These are phyloP conservation scores for Atrichornis clamosus DNA, from an alignment of 2,113 vertebrate genomes.

Conservation along the genomic window DNA sequence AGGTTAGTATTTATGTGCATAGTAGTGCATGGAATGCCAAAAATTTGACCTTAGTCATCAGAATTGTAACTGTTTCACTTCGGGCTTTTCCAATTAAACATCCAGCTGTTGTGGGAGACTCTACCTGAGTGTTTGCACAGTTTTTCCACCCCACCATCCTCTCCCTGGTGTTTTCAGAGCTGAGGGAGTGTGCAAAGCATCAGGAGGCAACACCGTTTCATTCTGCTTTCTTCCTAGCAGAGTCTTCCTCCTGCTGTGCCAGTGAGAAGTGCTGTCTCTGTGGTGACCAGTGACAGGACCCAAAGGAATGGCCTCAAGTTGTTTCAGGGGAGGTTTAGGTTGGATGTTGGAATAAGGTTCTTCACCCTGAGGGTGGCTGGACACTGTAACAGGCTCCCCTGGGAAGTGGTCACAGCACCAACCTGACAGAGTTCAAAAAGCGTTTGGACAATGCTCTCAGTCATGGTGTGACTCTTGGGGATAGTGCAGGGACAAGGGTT, in stretches of 20 bases:
- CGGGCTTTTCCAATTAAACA: neutral
- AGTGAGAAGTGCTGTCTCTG: neutral
- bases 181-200: accelerated
- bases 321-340: neutral
- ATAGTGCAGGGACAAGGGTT: neutral
- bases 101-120: neutral
- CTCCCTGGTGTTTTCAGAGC: neutral
- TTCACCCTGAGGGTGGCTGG: neutral
- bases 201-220: neutral
- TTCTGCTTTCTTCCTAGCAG: neutral
- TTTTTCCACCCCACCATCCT: neutral
- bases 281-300: neutral
- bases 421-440: neutral
- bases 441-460: neutral
- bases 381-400: neutral
- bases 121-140: neutral
- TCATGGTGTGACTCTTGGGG: neutral
- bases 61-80: neutral
- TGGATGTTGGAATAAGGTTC: neutral
- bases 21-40: neutral
- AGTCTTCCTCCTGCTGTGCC: neutral
- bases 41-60: slow-evolving; percentile 5
- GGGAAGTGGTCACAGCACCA: neutral
- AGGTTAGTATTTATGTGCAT: neutral
- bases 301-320: neutral